Percentiles rank a stretch among this genome's conserved stretches.
These are phyloP conservation scores for Apamea epomidion DNA, from an alignment of 2,888 invertebrate species.

Conservation along the genomic window DNA sequence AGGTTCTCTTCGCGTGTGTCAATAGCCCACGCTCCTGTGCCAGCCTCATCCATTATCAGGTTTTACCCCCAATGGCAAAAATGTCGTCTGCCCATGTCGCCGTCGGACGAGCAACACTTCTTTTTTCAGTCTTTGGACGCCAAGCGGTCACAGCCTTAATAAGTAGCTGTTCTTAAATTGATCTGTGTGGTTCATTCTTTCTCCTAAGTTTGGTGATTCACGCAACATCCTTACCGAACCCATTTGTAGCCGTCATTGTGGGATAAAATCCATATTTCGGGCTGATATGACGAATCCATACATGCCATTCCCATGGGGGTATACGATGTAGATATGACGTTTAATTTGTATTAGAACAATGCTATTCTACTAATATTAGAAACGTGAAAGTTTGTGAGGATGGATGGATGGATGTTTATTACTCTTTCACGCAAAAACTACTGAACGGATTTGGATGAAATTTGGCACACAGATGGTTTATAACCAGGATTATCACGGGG, in stretches of 20 bases:
- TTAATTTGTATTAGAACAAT: conserved; percentile 11
- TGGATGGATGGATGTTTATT: too few relatives aligned
- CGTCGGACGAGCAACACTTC: not conserved
- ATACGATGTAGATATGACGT: not conserved
- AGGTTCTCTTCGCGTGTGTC: not conserved
- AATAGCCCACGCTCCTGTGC: not conserved
- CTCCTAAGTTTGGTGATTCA: not conserved
- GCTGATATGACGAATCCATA: not conserved
- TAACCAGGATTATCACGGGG: too few relatives aligned
- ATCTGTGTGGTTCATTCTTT: not conserved
- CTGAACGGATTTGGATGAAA: too few relatives aligned
- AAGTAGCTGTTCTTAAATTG: not conserved
- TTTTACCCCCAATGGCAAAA: not conserved
- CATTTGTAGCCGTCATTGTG: not conserved
- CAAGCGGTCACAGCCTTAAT: not conserved
- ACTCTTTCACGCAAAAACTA: too few relatives aligned
- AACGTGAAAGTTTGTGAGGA: too few relatives aligned
- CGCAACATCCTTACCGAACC: not conserved
- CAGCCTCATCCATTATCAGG: not conserved
- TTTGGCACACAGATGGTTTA: too few relatives aligned
- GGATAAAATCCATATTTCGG: not conserved
- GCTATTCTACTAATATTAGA: too few relatives aligned
- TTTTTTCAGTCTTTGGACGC: not conserved
- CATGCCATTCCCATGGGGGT: not conserved
- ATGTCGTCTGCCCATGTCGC: not conserved